Evolutionary conservation across 1,140 invertebrate species (phyloP).

Genomic region (Zaprionus vittiger): DNA sequence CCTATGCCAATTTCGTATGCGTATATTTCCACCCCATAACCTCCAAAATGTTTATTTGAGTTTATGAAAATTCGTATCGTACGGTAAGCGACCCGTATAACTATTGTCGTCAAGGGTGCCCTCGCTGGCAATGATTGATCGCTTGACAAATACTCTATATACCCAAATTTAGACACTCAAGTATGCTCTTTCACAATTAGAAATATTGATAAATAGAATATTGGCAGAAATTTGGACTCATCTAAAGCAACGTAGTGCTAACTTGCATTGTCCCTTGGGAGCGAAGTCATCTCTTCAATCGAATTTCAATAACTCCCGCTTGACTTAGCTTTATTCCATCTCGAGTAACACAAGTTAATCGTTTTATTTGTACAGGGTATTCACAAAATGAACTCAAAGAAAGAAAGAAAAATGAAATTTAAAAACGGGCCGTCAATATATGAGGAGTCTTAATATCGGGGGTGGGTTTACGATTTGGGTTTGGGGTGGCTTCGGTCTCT

Average conservation of each 20-base stretch:
- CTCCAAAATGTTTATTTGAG: not conserved
- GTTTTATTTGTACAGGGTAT: conserved; percentile 8
- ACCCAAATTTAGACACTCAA: not conserved
- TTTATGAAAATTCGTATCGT: conserved; percentile 65
- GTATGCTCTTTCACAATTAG: not conserved
- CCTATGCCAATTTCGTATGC: conserved; percentile 36
- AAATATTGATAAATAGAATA: not conserved
- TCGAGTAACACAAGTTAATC: not conserved
- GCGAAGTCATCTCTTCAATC: not conserved
- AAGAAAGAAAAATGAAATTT: conserved; percentile 59
- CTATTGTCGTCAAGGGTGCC: conserved; percentile 43
- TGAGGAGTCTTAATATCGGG: conserved; percentile 34
- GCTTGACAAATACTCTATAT: not conserved
- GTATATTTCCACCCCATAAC: conserved; percentile 59
- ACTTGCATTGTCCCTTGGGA: not conserved
- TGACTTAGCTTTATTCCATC: not conserved
- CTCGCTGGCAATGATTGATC: not conserved
- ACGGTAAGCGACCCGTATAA: conserved; percentile 76
- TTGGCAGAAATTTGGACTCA: not conserved
- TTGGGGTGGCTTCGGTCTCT: conserved; percentile 55
- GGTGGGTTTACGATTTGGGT: conserved; percentile 49
- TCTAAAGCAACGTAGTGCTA: too few species aligned
- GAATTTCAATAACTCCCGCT: not conserved
- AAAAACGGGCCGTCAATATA: conserved; percentile 40
- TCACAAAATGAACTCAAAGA: conserved; percentile 72